phyloP scores from a whole-genome alignment of 2,797 vertebrate species.

The Cyprinodon diabolis region DNA sequence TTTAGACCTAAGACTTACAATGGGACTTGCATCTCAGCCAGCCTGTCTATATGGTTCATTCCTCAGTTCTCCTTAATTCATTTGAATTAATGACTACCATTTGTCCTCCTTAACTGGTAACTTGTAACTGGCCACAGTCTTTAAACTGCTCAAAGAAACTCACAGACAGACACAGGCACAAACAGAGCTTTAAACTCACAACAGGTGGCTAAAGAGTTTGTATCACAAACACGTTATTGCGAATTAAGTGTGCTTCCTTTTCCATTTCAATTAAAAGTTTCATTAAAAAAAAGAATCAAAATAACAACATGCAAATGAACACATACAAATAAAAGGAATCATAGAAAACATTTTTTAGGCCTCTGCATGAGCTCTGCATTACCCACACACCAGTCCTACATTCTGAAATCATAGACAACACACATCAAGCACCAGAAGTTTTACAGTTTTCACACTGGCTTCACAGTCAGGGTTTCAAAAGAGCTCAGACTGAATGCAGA shows the following conservation, averaged over 20 bases:
- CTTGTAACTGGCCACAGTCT: slow-evolving; percentile 43
- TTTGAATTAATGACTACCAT: slow-evolving; percentile 19
- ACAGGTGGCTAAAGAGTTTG: slow-evolving; percentile 67
- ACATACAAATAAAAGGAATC: slow-evolving; percentile 60
- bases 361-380: slow-evolving; percentile 66
- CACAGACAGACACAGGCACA: slow-evolving; percentile 60
- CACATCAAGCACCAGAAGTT: slow-evolving; percentile 70
- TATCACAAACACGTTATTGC: slow-evolving; percentile 86
- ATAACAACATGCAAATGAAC: slow-evolving; percentile 80
- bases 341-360: slow-evolving; percentile 67
- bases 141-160: slow-evolving; percentile 56
- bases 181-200: slow-evolving; percentile 65
- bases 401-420: slow-evolving; percentile 74
- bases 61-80: slow-evolving; percentile 54
- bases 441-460: slow-evolving; percentile 61
- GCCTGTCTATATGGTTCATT: slow-evolving; percentile 30
- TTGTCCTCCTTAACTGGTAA: slow-evolving; percentile 21
- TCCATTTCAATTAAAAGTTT: slow-evolving; percentile 71
- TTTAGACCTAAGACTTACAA: background rate
- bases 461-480: slow-evolving; percentile 66
- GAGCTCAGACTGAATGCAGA: slow-evolving; percentile 42
- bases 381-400: slow-evolving; percentile 75
- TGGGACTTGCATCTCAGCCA: slow-evolving; percentile 5
- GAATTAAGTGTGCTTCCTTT: slow-evolving; percentile 87
- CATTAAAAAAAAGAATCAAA: slow-evolving; percentile 59